phyloP scores from a whole-genome alignment of 2,113 vertebrate species.

The Atlantisia rogersi region DNA sequence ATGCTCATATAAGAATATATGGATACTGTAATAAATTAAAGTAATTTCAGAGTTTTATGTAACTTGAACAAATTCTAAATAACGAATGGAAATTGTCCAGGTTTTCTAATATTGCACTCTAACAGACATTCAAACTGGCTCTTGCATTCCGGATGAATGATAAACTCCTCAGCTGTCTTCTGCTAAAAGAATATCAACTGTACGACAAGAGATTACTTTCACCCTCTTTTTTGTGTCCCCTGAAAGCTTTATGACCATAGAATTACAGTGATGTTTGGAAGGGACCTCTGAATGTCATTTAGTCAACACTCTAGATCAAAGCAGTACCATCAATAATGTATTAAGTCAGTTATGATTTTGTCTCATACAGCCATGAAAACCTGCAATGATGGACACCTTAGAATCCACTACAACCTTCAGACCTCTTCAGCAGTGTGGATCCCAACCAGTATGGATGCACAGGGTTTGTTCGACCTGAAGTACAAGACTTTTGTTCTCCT shows the following conservation, averaged over 20 bases:
- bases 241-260: neutral
- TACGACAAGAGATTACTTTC: neutral
- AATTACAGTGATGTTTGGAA: neutral
- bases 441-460: neutral
- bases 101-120: neutral
- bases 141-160: neutral
- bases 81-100: neutral
- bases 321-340: neutral
- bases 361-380: neutral
- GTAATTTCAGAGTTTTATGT: neutral
- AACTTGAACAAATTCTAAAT: neutral
- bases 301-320: neutral
- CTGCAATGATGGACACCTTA: neutral
- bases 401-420: neutral
- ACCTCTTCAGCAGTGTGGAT: neutral
- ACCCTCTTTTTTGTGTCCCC: rapidly evolving
- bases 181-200: neutral
- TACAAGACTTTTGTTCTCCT: neutral
- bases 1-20: neutral
- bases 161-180: neutral
- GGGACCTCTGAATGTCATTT: neutral
- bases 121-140: rapidly evolving
- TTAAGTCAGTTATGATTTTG: neutral
- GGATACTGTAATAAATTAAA: neutral
- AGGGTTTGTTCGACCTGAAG: neutral